Base-by-base conservation (phyloP, 2,797 vertebrate genomes). In the Enteromius thamalakanensis region DNA sequence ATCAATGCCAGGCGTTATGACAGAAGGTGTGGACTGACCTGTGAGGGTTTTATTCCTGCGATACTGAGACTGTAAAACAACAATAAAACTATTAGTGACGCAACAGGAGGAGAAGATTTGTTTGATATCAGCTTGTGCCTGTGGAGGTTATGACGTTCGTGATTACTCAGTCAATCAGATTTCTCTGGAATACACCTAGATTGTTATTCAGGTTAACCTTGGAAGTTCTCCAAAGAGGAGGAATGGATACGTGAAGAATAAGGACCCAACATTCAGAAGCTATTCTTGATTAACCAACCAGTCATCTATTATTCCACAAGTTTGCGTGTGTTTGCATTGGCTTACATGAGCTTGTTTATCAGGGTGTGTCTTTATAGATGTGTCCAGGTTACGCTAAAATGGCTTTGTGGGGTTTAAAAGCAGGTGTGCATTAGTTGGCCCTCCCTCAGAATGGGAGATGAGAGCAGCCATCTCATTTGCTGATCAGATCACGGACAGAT, bases 351-450 rank as follows among this genome's bases (percentile, higher is more conserved):
- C 64, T 71, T 83, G 53, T 55, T 87, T 79, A 77, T 84, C 26
- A 81, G 78, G 82, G 84, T 77, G 83, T 85, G 70, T 76, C 81
- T 55, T 68, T 69, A 77, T 83, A 58, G 49, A 21, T 40, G 14
- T 84, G 72, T 51, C 82, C 85, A 80, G 85, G 87, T 85, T 26
- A 55, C 78, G 53, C 71, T 32, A 40, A 55, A 82, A 80, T 85
- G 75, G 78, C 77, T 79, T 78, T 65, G 60, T 72, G 58, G 62
- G 42, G 9, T 85, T 83, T 85, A 72, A 83, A 83, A 86, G 76
- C 40, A 78, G 62, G 76, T 55, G 79, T 70, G 68, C 42, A 17
- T 53, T 64, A 37, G 34, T 79, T 34, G 2, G 17, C 17, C 76
- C 12, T 60, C 68, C 74, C 53, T 37, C 19, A 45, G 45, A 65